Evolutionary conservation across 2,113 vertebrate genomes (phyloP).

Genomic region (Apodemus sylvaticus): DNA sequence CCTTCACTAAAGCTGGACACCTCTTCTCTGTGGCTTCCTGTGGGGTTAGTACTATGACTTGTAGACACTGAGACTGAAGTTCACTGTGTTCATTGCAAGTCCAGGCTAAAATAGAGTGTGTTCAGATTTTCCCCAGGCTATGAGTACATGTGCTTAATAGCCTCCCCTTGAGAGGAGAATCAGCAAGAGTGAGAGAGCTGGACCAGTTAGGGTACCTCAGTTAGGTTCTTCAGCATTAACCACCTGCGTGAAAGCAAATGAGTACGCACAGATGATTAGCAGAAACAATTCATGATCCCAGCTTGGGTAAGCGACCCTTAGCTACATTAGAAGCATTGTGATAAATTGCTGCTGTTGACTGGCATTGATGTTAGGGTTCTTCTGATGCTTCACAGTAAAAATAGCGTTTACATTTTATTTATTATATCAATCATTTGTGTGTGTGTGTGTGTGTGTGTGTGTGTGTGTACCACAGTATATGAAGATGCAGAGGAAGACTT

Average conservation of each 20-base stretch:
- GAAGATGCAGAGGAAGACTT: background rate
- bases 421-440: background rate
- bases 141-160: background rate
- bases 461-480: background rate
- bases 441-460: background rate
- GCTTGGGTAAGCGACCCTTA: background rate
- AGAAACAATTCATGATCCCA: background rate
- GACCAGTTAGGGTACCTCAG: background rate
- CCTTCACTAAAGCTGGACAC: background rate
- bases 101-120: background rate
- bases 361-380: background rate
- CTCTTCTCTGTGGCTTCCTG: background rate
- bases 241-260: background rate
- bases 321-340: background rate
- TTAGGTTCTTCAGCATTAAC: background rate
- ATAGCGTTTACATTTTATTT: background rate
- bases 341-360: background rate
- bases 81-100: background rate
- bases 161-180: background rate
- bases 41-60: background rate
- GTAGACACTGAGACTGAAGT: background rate
- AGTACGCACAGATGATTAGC: background rate
- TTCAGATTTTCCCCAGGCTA: background rate
- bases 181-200: background rate
- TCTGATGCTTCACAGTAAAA: background rate